Evolutionary conservation across 1,140 invertebrate genomes (phyloP).

Genomic region (Trypoxylus dichotomus): DNA sequence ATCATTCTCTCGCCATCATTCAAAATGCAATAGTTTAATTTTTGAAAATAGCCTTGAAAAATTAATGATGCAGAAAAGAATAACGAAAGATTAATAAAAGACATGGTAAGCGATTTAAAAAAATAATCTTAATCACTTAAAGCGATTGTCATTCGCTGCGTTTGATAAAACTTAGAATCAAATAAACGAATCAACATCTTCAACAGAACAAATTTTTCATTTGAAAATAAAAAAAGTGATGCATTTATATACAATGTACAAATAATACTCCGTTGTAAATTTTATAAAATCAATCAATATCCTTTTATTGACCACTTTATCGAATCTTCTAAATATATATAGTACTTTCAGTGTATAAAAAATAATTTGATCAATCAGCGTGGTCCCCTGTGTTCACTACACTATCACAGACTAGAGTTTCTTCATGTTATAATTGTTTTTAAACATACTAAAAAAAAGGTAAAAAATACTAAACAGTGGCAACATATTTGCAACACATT

Average conservation of each 20-base stretch:
- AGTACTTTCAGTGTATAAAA: constrained; percentile 17
- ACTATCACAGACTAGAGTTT: constrained; percentile 46
- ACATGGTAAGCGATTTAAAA: too few relatives aligned
- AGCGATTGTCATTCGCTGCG: too few relatives aligned
- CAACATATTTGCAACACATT: constrained; percentile 37
- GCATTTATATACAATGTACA: neutral
- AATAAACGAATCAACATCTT: too few relatives aligned
- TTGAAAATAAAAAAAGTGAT: neutral
- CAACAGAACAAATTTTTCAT: too few relatives aligned
- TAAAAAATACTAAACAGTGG: constrained; percentile 20
- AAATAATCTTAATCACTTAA: too few relatives aligned
- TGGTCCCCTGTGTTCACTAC: constrained; percentile 48
- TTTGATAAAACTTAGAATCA: too few relatives aligned
- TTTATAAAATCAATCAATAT: constrained; percentile 24
- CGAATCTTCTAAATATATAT: constrained; percentile 23
- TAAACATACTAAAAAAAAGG: neutral
- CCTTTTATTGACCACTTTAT: constrained; percentile 32
- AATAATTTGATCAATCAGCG: constrained; percentile 6
- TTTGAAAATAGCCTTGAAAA: too few relatives aligned
- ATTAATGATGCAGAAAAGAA: too few relatives aligned
- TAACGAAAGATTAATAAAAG: too few relatives aligned
- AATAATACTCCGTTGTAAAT: constrained; percentile 21
- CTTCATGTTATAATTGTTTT: neutral
- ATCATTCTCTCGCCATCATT: too few relatives aligned
- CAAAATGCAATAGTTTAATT: too few relatives aligned